Evolutionary conservation across 1,140 invertebrate species (phyloP).

Genomic region (Drosophila virilis): DNA sequence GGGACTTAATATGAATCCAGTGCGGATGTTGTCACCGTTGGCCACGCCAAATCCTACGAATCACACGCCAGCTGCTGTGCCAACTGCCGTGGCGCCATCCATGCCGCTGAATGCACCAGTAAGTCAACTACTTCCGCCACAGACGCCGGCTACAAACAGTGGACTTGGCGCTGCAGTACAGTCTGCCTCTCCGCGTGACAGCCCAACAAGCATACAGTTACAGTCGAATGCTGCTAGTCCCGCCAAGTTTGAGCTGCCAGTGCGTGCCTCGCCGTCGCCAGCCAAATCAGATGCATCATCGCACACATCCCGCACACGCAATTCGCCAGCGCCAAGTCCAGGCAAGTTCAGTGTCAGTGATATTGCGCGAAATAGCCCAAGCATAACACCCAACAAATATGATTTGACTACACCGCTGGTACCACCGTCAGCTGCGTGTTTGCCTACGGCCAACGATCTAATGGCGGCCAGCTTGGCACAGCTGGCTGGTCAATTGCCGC

Average conservation of each 20-base stretch:
- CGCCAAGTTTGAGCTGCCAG: constrained; percentile 80
- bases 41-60: constrained; percentile 76
- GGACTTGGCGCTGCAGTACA: background rate
- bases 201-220: constrained; percentile 77
- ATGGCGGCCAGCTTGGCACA: constrained; percentile 82
- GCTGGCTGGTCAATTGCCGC: constrained; percentile 72
- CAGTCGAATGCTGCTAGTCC: constrained; percentile 80
- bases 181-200: constrained; percentile 70
- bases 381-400: constrained; percentile 79
- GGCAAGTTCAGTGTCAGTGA: constrained; percentile 81
- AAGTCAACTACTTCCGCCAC: constrained; percentile 35
- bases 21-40: constrained; percentile 76
- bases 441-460: constrained; percentile 77
- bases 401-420: constrained; percentile 49
- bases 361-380: constrained; percentile 79
- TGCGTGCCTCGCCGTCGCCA: constrained; percentile 79
- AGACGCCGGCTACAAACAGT: constrained; percentile 9
- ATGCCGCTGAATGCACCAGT: constrained; percentile 25
- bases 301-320: constrained; percentile 71
- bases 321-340: constrained; percentile 78
- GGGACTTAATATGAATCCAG: constrained; percentile 83
- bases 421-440: constrained; percentile 57
- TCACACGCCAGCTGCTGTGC: constrained; percentile 42
- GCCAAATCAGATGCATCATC: constrained; percentile 82
- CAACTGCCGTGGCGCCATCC: constrained; percentile 41